phyloP scores from a whole-genome alignment of 1,140 invertebrate species.

The Drosophila yakuba region DNA sequence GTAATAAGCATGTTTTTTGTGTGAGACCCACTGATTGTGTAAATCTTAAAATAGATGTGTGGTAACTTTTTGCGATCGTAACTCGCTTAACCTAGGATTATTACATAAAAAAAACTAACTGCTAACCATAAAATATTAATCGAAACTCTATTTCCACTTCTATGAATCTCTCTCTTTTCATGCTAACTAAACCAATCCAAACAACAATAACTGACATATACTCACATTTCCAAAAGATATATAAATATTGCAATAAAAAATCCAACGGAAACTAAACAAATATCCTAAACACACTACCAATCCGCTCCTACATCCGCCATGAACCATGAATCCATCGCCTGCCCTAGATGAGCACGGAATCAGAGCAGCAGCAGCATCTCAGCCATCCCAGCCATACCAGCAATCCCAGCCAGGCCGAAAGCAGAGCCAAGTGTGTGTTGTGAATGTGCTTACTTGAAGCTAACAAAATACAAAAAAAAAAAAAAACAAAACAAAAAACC shows the following conservation, averaged over 20 bases:
- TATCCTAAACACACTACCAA: conserved; percentile 36
- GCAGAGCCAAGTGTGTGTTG: conserved; percentile 23
- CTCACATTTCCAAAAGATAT: conserved; percentile 6
- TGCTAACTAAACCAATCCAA: conserved; percentile 63
- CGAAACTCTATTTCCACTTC: conserved; percentile 79
- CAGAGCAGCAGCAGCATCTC: conserved; percentile 31
- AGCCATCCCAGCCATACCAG: conserved; percentile 1
- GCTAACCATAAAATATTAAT: conserved; percentile 74
- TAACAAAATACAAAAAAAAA: conserved; percentile 12
- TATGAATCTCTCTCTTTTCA: conserved; percentile 76
- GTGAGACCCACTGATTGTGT: conserved; percentile 28
- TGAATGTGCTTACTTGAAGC: conserved; percentile 35
- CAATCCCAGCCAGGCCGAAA: conserved; percentile 27
- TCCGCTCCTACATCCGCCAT: conserved; percentile 38
- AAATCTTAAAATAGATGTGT: conserved; percentile 27
- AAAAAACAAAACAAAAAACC: not conserved
- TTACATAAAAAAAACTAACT: conserved; percentile 59
- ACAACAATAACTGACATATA: conserved; percentile 26
- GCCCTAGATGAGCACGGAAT: conserved; percentile 40
- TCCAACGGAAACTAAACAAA: conserved; percentile 18
- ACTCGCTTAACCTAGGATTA: conserved; percentile 63
- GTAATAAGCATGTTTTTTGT: conserved; percentile 21
- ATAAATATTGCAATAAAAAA: conserved; percentile 23
- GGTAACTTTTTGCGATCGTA: conserved; percentile 73
- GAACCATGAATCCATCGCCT: conserved; percentile 35